phyloP scores from a whole-genome alignment of 2,113 vertebrate species.

The Nothoprocta perdicaria region DNA sequence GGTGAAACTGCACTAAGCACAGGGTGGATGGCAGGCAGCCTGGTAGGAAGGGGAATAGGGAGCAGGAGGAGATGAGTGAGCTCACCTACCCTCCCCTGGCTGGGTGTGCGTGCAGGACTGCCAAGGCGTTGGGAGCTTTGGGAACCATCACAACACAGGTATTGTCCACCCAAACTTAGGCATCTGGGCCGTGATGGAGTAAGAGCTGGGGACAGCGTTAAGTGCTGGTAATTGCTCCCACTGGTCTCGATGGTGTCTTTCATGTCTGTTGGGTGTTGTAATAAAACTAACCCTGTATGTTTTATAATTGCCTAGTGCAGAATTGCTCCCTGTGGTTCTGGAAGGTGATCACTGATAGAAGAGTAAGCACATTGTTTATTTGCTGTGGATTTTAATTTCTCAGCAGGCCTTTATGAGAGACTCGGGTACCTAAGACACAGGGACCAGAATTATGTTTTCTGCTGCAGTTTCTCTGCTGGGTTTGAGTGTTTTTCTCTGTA shows the following conservation, averaged over 20 bases:
- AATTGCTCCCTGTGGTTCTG: background rate
- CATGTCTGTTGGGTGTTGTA: background rate
- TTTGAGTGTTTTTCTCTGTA: background rate
- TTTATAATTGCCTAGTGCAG: fast-evolving
- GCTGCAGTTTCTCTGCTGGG: background rate
- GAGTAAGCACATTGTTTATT: background rate
- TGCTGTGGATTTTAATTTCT: background rate
- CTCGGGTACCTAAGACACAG: fast-evolving
- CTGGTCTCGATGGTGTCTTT: background rate
- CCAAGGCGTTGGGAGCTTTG: background rate
- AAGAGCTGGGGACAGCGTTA: background rate
- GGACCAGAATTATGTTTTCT: background rate
- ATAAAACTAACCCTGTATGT: background rate
- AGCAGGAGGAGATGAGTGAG: too few species aligned
- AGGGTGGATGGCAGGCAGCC: too few species aligned
- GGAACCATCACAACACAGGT: background rate
- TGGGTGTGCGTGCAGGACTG: too few species aligned
- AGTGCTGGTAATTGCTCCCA: background rate
- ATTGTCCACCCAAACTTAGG: background rate
- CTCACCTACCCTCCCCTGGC: too few species aligned
- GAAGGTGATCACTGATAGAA: fast-evolving
- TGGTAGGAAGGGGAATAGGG: too few species aligned
- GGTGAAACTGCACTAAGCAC: too few species aligned
- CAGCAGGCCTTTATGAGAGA: background rate
- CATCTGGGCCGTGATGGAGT: background rate